These are phyloP conservation scores for Anas bernieri DNA, from an alignment of 2,797 vertebrate genomes.

Conservation along the genomic window DNA sequence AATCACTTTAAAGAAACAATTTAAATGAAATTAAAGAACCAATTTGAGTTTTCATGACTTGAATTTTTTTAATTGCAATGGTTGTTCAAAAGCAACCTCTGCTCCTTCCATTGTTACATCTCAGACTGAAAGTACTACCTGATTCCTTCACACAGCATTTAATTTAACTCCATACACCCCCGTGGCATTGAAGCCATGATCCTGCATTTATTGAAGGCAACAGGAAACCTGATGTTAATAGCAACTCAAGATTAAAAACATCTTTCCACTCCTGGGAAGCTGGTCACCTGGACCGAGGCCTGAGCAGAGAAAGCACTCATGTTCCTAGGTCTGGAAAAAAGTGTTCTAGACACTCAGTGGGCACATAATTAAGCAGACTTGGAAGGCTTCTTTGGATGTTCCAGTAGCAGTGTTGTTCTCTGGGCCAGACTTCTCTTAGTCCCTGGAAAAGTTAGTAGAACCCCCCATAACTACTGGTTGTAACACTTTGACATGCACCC, in stretches of 20 bases:
- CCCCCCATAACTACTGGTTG: fast-evolving
- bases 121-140: not conserved
- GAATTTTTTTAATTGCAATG: not conserved
- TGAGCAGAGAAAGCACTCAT: not conserved
- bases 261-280: not conserved
- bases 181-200: not conserved
- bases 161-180: not conserved
- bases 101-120: not conserved
- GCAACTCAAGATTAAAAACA: not conserved
- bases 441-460: not conserved
- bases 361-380: not conserved
- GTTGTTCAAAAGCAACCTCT: not conserved
- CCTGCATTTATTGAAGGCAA: not conserved
- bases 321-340: not conserved
- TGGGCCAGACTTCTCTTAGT: not conserved
- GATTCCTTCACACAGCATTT: not conserved
- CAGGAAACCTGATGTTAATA: not conserved
- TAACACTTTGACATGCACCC: not conserved
- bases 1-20: conserved; percentile 34
- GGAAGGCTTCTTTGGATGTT: not conserved
- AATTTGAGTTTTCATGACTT: not conserved
- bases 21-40: conserved; percentile 38
- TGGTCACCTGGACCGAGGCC: not conserved
- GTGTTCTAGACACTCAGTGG: not conserved
- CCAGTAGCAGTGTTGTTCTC: not conserved